These are phyloP conservation scores for Strongylocentrotus purpuratus DNA, from an alignment of 35 echinoderm and acorn worm species.

Conservation along the genomic window DNA sequence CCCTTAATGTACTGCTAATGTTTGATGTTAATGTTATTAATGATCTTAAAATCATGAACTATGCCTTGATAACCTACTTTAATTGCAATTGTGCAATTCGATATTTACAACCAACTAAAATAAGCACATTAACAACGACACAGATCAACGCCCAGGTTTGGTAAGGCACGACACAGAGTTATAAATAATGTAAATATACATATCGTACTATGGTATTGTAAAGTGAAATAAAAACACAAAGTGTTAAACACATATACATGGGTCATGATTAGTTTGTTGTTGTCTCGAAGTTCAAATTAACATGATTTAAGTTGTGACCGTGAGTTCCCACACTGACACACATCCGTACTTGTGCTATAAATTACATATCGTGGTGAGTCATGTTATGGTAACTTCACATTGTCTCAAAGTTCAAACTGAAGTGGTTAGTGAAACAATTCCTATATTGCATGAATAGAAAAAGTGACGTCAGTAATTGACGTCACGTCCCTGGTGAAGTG, in stretches of 20 bases:
- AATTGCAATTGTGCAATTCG: too few relatives aligned
- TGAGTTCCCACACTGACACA: neutral
- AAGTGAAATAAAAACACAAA: neutral
- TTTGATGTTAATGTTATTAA: too few relatives aligned
- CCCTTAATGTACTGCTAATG: too few relatives aligned
- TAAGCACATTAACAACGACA: neutral
- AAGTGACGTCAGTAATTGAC: neutral
- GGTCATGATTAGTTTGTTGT: neutral
- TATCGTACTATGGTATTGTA: neutral
- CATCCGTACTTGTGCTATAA: neutral
- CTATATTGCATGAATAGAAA: neutral
- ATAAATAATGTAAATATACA: conserved; percentile 2
- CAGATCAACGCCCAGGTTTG: neutral
- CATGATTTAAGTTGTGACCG: too few relatives aligned
- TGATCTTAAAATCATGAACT: too few relatives aligned
- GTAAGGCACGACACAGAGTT: neutral
- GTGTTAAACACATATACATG: neutral
- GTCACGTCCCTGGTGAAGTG: neutral
- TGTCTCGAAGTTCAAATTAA: neutral
- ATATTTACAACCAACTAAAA: neutral
- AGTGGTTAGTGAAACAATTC: neutral
- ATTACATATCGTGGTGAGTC: neutral
- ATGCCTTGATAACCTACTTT: too few relatives aligned
- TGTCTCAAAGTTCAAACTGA: neutral
- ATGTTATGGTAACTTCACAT: neutral